Conservation (phyloP, 2,113 vertebrate genomes). For the Corvus hawaiiensis region DNA sequence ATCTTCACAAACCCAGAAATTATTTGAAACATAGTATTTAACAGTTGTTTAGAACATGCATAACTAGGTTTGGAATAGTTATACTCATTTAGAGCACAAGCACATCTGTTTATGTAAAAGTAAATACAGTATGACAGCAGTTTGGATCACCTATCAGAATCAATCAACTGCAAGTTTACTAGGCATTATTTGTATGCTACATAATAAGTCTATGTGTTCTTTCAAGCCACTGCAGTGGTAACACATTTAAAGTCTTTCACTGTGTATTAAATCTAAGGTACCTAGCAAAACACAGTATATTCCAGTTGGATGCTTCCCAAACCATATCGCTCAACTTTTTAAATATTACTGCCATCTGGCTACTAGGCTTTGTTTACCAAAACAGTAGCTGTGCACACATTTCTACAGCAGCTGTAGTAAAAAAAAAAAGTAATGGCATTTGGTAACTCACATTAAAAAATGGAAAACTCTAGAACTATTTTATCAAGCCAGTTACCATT, state of each 20-base stretch:
- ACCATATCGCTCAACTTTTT: constrained; percentile 26
- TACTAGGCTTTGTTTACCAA: constrained; percentile 66
- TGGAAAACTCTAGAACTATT: background rate
- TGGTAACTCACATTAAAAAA: constrained; percentile 10
- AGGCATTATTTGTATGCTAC: constrained; percentile 64
- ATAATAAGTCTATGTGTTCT: constrained; percentile 47
- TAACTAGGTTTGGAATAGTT: constrained; percentile 39
- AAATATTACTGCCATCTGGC: constrained; percentile 69
- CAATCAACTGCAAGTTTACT: constrained; percentile 57
- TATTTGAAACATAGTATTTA: constrained; percentile 29
- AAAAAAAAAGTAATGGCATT: constrained; percentile 43
- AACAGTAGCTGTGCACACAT: constrained; percentile 67
- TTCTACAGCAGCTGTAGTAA: constrained; percentile 52
- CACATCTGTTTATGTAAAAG: constrained; percentile 49
- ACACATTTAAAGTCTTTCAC: constrained; percentile 51
- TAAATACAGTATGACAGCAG: constrained; percentile 57
- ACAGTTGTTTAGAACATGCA: constrained; percentile 56
- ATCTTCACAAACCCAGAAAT: constrained; percentile 11
- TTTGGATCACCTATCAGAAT: constrained; percentile 62
- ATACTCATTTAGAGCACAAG: constrained; percentile 36
- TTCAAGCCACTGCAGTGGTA: constrained; percentile 39
- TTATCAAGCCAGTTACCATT: background rate
- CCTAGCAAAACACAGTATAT: constrained; percentile 59
- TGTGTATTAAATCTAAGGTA: constrained; percentile 41
- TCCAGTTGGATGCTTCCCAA: constrained; percentile 55